A percentile compares a stretch with the other conserved stretches of the same genome.
Evolutionary conservation across 2,888 invertebrate genomes (phyloP).

Genomic region (Hypolimnas misippus): DNA sequence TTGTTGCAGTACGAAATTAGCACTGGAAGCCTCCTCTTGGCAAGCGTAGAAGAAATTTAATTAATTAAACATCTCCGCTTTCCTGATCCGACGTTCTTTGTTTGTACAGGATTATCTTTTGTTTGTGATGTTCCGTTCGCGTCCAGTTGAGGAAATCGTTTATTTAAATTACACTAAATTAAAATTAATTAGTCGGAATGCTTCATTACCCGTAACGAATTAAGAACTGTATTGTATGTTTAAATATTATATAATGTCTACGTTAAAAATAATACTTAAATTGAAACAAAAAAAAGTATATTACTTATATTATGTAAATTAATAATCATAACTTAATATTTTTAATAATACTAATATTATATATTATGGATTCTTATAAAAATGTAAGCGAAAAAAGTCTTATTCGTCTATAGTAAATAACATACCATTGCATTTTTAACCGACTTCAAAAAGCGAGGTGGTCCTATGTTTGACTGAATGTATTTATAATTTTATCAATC

Average conservation of each 20-base stretch:
- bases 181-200: not conserved
- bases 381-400: too few relatives aligned
- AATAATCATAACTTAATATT: too few relatives aligned
- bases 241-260: not conserved
- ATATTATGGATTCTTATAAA: too few relatives aligned
- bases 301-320: too few relatives aligned
- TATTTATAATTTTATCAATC: too few relatives aligned
- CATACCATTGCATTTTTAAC: too few relatives aligned
- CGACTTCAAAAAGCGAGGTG: too few relatives aligned
- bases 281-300: too few relatives aligned
- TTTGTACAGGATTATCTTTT: slow-evolving; percentile 11
- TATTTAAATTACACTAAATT: not conserved
- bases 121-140: not conserved
- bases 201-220: not conserved
- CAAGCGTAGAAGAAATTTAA: slow-evolving; percentile 10
- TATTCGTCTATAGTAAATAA: too few relatives aligned
- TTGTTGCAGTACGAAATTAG: slow-evolving; percentile 11
- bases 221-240: not conserved
- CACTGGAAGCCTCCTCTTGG: slow-evolving; percentile 9
- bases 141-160: not conserved
- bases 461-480: too few relatives aligned
- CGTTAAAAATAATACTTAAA: too few relatives aligned
- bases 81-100: slow-evolving; percentile 4
- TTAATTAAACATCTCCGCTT: slow-evolving; percentile 9
- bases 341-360: too few relatives aligned